These are phyloP conservation scores for Galendromus occidentalis DNA, from an alignment of 1,140 invertebrate species.

Conservation along the genomic window DNA sequence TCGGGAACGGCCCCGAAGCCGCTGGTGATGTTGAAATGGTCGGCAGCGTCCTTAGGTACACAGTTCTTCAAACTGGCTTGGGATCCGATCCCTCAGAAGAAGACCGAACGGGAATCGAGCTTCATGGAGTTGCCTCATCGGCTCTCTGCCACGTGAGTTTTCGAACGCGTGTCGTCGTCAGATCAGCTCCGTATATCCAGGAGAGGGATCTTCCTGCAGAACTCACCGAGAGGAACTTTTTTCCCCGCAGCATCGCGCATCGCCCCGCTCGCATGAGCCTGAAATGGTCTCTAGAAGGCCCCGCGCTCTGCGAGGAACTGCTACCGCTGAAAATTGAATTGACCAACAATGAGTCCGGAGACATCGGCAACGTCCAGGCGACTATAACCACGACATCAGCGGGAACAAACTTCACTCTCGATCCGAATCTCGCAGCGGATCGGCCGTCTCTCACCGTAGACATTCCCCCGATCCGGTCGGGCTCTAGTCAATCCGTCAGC, in stretches of 20 bases:
- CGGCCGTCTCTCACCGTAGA: not conserved
- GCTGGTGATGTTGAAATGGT: not conserved
- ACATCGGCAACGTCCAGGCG: constrained; percentile 13
- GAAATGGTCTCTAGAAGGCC: constrained; percentile 7
- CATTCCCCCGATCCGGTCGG: not conserved
- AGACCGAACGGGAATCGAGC: not conserved
- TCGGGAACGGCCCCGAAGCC: not conserved
- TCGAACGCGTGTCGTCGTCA: too few species aligned
- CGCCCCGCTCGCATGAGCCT: constrained; percentile 6
- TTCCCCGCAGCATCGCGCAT: not conserved
- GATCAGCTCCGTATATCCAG: not conserved
- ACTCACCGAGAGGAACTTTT: too few species aligned
- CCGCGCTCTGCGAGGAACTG: constrained; percentile 22
- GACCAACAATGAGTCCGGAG: constrained; percentile 18
- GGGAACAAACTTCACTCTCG: not conserved
- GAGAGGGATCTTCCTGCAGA: too few species aligned
- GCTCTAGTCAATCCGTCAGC: not conserved
- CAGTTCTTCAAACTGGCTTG: not conserved
- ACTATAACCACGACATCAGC: not conserved
- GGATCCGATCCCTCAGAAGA: not conserved
- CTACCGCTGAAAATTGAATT: constrained; percentile 19
- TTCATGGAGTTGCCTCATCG: not conserved
- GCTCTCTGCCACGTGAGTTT: not conserved
- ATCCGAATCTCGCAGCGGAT: not conserved
- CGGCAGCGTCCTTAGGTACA: not conserved